Percentiles rank a stretch among this genome's conserved stretches.
Evolutionary conservation across 2,797 vertebrate genomes (phyloP).

Genomic region (Trematomus bernacchii): DNA sequence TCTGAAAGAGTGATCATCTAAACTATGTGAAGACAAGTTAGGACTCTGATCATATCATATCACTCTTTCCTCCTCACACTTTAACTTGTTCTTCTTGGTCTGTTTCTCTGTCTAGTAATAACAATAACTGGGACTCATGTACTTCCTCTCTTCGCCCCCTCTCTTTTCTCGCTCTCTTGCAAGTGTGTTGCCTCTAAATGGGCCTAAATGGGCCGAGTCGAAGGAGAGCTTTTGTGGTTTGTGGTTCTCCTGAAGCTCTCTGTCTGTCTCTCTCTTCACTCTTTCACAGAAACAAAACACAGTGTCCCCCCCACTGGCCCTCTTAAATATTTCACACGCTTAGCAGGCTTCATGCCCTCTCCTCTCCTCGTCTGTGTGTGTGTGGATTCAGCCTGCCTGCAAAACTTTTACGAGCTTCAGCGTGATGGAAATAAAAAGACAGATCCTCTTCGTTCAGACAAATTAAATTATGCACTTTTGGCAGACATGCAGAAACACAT

Average conservation of each 20-base stretch:
- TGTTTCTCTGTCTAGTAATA: conserved; percentile 32
- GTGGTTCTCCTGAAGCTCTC: conserved; percentile 54
- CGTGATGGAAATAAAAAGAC: conserved; percentile 50
- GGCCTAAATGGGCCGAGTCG: conserved; percentile 63
- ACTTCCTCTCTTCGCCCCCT: conserved; percentile 21
- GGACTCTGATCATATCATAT: conserved; percentile 70
- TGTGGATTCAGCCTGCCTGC: conserved; percentile 19
- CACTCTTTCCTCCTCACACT: conserved; percentile 48
- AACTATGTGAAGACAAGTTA: conserved; percentile 79
- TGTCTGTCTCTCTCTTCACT: conserved; percentile 28
- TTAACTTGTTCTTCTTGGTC: conserved; percentile 19
- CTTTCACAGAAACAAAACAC: conserved; percentile 56
- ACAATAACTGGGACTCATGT: conserved; percentile 39
- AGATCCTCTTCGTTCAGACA: conserved; percentile 46
- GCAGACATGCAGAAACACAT: conserved; percentile 42
- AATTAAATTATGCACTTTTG: conserved; percentile 59
- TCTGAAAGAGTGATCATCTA: conserved; percentile 64
- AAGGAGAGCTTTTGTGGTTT: conserved; percentile 70
- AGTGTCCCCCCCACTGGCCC: conserved; percentile 10
- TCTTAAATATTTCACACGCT: conserved; percentile 72
- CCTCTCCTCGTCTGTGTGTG: conserved; percentile 16
- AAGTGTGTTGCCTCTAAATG: conserved; percentile 63
- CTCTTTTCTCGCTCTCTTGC: conserved; percentile 39
- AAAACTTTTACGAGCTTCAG: conserved; percentile 42
- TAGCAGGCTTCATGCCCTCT: conserved; percentile 38